Evolutionary conservation across 2,113 vertebrate genomes (phyloP), one percentile per base, ranked within the genome.

Genomic region (Percina caprodes): DNA sequence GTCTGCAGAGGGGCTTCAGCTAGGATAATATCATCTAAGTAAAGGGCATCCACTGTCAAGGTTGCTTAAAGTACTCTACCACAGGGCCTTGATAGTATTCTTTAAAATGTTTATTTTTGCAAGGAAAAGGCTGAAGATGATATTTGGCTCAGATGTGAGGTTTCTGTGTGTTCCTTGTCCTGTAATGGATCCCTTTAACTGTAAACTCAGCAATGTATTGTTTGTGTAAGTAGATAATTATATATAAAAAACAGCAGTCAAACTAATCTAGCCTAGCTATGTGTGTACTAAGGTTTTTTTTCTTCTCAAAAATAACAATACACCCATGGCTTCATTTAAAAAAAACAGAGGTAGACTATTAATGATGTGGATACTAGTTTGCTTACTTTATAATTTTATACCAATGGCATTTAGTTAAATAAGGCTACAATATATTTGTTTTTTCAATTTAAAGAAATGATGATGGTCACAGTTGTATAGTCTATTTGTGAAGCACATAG

Each of bases 1-100:
- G 79, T 89, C 42, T 80, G 14, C 79, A 87, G 51, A 72, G 79
- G 85, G 18, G 18, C 79, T 2, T 83, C 80, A 0, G 45, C 85
- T 16, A 83, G 5, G 42, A 68, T 87, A 70, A 18, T 85, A 9
- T 23, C 21, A n/a, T 46, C 72, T 60, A 23, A 74, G n/a, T 76
- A 74, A 66, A 23, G 1, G 19, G 3, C 46, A 24, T 19, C 24
- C 18, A 16, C 3, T 74, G 21, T 51, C 30, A 19, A 8, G 21
- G 13, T 15, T 2, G 24, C 4, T 2, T 8, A 30, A 30, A 30
- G 30, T 30, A 30, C 30, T 30, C 30, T 4, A 30, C 30, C 30
- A 30, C 30, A 30, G 30, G 30, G 30, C 30, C 30, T 30, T 76
- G 5, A 23, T 23, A 56, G 11, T 11, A 2, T 24, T 61, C 46